Evolutionary conservation across 2,888 invertebrate species (phyloP).

Genomic region (Caenorhabditis sp.): DNA sequence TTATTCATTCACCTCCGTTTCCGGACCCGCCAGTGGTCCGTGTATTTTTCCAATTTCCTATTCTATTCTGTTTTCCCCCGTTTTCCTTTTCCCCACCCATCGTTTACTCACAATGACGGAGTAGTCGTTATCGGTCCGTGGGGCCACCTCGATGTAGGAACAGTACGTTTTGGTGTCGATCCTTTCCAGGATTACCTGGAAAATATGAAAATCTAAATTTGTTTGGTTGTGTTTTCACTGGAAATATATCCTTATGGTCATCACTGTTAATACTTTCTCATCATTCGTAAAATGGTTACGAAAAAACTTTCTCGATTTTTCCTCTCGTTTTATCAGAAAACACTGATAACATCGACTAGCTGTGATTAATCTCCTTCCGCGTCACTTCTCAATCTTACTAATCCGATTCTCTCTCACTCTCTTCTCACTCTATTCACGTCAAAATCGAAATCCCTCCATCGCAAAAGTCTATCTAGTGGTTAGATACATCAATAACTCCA

Average conservation of each 20-base stretch:
- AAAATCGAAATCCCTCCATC: neutral
- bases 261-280: no score
- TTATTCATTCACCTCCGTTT: constrained; percentile 8
- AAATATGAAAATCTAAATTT: neutral
- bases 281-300: no score
- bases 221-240: no score
- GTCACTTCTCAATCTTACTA: neutral
- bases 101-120: constrained; percentile 69
- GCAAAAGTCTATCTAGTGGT: neutral
- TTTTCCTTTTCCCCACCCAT: neutral
- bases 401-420: neutral
- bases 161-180: constrained; percentile 65
- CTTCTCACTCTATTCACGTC: neutral
- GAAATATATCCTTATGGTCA: no score
- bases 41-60: neutral
- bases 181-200: constrained; percentile 73
- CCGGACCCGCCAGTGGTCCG: neutral
- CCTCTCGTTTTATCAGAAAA: neutral
- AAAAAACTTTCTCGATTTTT: no score
- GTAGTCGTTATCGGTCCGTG: constrained; percentile 70
- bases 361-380: neutral
- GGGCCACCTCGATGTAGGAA: constrained; percentile 71
- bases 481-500: neutral
- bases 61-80: neutral
- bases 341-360: neutral